A percentile compares a stretch with the other conserved stretches of the same genome.
phyloP scores from a whole-genome alignment of 1,140 invertebrate genomes.

The Elymnias hypermnestra region DNA sequence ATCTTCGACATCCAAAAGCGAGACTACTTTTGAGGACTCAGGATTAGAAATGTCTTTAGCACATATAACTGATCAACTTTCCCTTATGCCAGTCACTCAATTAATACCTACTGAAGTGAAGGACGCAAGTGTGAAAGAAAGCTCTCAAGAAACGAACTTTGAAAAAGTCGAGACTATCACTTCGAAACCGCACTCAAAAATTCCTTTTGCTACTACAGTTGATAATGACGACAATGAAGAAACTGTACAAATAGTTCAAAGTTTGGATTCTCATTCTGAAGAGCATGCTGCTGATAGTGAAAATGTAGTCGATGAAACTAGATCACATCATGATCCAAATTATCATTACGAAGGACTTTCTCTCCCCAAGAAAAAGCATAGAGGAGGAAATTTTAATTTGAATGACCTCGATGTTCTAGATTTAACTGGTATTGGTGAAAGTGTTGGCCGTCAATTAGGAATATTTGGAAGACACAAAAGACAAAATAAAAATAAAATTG shows the following conservation, averaged over 20 bases:
- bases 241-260: slow-evolving; percentile 61
- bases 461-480: slow-evolving; percentile 59
- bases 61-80: slow-evolving; percentile 71
- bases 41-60: slow-evolving; percentile 70
- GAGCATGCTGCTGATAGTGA: slow-evolving; percentile 37
- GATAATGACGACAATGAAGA: slow-evolving; percentile 45
- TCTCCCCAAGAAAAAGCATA: slow-evolving; percentile 51
- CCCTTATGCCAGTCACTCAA: slow-evolving; percentile 60
- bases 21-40: slow-evolving; percentile 60
- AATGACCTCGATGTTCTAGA: slow-evolving; percentile 64
- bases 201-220: slow-evolving; percentile 33
- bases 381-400: slow-evolving; percentile 40
- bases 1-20: slow-evolving; percentile 41
- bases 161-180: slow-evolving; percentile 62
- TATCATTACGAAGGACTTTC: slow-evolving; percentile 36
- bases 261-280: slow-evolving; percentile 48
- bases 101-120: slow-evolving; percentile 45
- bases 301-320: slow-evolving; percentile 38
- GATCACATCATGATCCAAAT: slow-evolving; percentile 25
- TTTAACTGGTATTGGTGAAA: slow-evolving; percentile 62
- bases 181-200: slow-evolving; percentile 47
- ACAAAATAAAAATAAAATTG: slow-evolving; percentile 47
- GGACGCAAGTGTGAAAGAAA: slow-evolving; percentile 29
- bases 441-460: slow-evolving; percentile 59
- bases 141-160: slow-evolving; percentile 33